Percentiles rank a stretch among this genome's conserved stretches.
Evolutionary conservation across 2,888 invertebrate species (phyloP).

Genomic region (Phragmatobia fuliginosa): DNA sequence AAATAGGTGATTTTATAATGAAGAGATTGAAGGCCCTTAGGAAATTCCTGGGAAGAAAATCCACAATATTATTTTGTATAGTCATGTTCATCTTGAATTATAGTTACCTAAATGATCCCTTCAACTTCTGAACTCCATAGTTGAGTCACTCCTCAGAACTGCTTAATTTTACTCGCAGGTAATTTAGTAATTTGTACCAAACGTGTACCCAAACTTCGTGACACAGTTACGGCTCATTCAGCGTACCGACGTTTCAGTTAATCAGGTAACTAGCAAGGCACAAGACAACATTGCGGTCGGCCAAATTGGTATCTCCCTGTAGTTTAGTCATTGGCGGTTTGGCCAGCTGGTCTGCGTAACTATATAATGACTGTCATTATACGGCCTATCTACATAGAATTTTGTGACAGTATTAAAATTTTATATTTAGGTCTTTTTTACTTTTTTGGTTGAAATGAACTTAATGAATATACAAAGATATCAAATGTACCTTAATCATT

Average conservation of each 20-base stretch:
- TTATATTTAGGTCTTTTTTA: background rate
- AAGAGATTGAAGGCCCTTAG: no score
- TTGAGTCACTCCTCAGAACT: background rate
- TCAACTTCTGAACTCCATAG: background rate
- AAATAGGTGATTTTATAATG: no score
- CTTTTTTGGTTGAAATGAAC: background rate
- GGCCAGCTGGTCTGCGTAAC: slow-evolving; percentile 35
- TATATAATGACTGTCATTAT: slow-evolving; percentile 46
- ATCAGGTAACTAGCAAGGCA: slow-evolving; percentile 45
- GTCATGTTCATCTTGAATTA: background rate
- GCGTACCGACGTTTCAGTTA: slow-evolving; percentile 40
- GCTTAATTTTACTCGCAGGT: background rate
- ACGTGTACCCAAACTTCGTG: slow-evolving; percentile 40
- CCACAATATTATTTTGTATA: no score
- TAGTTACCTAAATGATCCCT: background rate
- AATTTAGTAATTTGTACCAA: background rate
- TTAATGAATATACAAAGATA: background rate
- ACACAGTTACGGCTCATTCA: slow-evolving; percentile 48
- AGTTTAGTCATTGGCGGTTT: slow-evolving; percentile 49
- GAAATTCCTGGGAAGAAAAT: no score
- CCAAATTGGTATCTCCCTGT: slow-evolving; percentile 51
- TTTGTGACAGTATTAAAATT: slow-evolving; percentile 20
- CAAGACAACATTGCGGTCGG: slow-evolving; percentile 54
- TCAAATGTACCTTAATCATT: no score
- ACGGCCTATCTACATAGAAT: slow-evolving; percentile 22